Conservation (phyloP, 1,140 invertebrate genomes). For the Eumeta japonica region DNA sequence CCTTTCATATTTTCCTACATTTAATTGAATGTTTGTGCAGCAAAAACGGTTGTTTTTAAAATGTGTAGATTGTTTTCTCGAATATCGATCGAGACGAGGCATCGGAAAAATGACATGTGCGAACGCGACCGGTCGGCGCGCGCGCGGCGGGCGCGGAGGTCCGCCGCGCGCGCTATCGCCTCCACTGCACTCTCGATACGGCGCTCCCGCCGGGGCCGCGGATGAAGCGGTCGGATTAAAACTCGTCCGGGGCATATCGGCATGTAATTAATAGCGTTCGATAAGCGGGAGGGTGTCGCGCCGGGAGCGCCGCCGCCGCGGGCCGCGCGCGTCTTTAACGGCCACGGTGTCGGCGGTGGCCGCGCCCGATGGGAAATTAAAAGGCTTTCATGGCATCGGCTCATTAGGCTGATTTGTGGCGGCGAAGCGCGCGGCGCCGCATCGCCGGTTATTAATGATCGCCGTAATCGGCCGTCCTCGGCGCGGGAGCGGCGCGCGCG, state of each 20-base stretch:
- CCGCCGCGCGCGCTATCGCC: slow-evolving; percentile 50
- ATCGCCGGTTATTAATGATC: slow-evolving; percentile 38
- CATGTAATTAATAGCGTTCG: slow-evolving; percentile 51
- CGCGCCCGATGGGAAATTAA: slow-evolving; percentile 52
- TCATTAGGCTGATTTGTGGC: slow-evolving; percentile 49
- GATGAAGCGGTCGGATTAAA: slow-evolving; percentile 56
- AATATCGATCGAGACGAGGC: too few relatives aligned
- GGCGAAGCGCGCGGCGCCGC: slow-evolving; percentile 28
- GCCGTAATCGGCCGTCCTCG: slow-evolving; percentile 31
- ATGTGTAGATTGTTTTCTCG: too few relatives aligned
- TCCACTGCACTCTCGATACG: slow-evolving; percentile 40
- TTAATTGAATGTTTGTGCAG: too few relatives aligned
- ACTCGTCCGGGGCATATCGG: slow-evolving; percentile 50
- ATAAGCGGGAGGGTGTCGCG: slow-evolving; percentile 41
- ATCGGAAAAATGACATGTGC: too few relatives aligned
- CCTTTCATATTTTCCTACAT: too few relatives aligned
- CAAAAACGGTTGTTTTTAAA: too few relatives aligned
- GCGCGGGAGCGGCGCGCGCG: slow-evolving; percentile 28
- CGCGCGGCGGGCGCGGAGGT: too few relatives aligned
- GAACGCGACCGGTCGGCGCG: too few relatives aligned
- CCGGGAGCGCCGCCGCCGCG: slow-evolving; percentile 29
- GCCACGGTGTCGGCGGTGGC: slow-evolving; percentile 41
- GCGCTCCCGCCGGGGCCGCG: slow-evolving; percentile 42
- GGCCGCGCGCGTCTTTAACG: slow-evolving; percentile 31
- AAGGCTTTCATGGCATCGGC: slow-evolving; percentile 49